A percentile compares a stretch with the other conserved stretches of the same genome.
These are phyloP conservation scores for Perca flavescens DNA, from an alignment of 2,113 vertebrate species.

Conservation along the genomic window DNA sequence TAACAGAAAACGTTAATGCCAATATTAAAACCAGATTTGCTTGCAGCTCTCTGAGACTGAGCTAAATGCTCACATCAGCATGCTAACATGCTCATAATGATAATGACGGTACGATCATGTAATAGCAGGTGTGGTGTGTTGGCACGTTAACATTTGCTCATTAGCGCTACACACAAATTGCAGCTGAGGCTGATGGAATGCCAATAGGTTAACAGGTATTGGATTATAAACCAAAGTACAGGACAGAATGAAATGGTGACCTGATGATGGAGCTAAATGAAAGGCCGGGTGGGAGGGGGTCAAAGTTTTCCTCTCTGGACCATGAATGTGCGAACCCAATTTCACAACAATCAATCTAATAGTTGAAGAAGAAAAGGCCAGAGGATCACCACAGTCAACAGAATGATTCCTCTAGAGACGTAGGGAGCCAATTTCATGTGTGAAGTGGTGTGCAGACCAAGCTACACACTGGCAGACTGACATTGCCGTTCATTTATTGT, in stretches of 20 bases:
- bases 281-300: too few species aligned
- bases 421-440: neutral
- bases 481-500: too few species aligned
- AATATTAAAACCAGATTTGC: neutral
- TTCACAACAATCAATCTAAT: too few species aligned
- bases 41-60: neutral
- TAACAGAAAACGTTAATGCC: neutral
- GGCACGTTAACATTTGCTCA: neutral
- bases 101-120: neutral
- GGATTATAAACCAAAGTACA: neutral
- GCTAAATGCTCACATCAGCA: neutral
- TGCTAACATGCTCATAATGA: neutral
- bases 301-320: too few species aligned
- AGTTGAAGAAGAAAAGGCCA: too few species aligned
- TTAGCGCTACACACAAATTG: neutral
- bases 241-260: neutral
- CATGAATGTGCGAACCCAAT: too few species aligned
- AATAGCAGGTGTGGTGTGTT: neutral
- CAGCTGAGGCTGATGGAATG: neutral
- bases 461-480: too few species aligned
- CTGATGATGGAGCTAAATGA: neutral
- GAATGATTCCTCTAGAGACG: neutral
- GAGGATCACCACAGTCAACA: neutral
- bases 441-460: too few species aligned
- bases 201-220: neutral